phyloP scores from a whole-genome alignment of 2,888 invertebrate species.

The Protodeltote pygarga region DNA sequence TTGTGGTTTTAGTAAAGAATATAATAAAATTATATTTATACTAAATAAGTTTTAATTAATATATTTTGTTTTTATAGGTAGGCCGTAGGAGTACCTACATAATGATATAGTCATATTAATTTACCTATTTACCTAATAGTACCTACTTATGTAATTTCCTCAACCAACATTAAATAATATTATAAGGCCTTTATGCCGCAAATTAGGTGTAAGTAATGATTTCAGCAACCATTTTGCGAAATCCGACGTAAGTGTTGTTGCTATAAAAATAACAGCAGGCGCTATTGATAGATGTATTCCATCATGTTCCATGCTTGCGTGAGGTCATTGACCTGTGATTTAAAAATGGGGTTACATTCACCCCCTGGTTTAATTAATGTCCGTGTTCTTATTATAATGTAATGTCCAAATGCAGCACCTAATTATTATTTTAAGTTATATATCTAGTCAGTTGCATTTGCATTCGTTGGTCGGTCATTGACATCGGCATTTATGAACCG shows the following conservation, averaged over 20 bases:
- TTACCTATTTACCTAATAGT: no score
- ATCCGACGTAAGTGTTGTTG: slow-evolving; percentile 20
- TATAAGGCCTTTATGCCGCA: no score
- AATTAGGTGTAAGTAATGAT: no score
- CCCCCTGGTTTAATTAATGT: slow-evolving; percentile 55
- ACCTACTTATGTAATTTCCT: no score
- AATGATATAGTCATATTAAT: no score
- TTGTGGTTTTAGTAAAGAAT: no score
- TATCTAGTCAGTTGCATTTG: background rate
- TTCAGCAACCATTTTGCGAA: slow-evolving; percentile 43
- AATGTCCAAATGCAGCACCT: slow-evolving; percentile 37
- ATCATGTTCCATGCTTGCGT: slow-evolving; percentile 12
- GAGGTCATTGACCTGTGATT: slow-evolving; percentile 53
- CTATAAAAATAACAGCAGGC: slow-evolving; percentile 39
- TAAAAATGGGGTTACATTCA: slow-evolving; percentile 55
- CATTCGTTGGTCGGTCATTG: slow-evolving; percentile 3
- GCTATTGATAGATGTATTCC: slow-evolving; percentile 21
- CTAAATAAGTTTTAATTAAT: no score
- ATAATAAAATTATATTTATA: no score
- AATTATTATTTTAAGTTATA: slow-evolving; percentile 27
- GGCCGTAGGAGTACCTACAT: no score
- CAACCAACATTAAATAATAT: no score
- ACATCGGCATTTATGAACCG: background rate
- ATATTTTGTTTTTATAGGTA: no score
- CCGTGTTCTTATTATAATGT: slow-evolving; percentile 43